Evolutionary conservation across 2,113 vertebrate species (phyloP).

Genomic region (Crypturellus undulatus): DNA sequence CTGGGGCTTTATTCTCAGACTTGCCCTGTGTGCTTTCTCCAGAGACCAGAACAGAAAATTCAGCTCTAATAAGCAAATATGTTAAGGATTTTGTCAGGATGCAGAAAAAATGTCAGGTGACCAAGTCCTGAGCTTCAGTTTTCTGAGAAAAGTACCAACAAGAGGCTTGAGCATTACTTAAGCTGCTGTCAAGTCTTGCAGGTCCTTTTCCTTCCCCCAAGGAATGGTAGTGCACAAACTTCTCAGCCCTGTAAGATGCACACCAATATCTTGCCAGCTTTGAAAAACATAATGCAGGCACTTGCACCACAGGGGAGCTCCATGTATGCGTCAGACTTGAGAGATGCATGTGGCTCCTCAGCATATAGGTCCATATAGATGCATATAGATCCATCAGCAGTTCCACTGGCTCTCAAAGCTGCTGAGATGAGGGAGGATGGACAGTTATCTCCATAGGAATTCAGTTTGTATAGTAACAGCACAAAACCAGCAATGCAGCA

Average conservation of each 20-base stretch:
- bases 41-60: neutral
- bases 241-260: neutral
- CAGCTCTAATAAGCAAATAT: neutral
- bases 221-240: neutral
- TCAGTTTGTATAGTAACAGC: neutral
- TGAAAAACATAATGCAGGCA: too few relatives aligned
- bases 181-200: neutral
- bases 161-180: neutral
- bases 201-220: neutral
- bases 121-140: neutral
- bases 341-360: neutral
- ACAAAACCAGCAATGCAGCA: too few relatives aligned
- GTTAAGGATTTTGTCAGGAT: neutral
- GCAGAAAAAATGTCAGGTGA: neutral
- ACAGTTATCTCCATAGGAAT: neutral
- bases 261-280: neutral
- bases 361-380: too few relatives aligned
- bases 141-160: neutral
- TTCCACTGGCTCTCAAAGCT: neutral
- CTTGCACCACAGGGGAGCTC: neutral
- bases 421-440: neutral
- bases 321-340: neutral
- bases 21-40: neutral
- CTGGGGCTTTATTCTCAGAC: neutral
- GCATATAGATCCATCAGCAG: neutral